Evolutionary conservation across 2,113 vertebrate species (phyloP).

Genomic region (Notiomystis cincta): DNA sequence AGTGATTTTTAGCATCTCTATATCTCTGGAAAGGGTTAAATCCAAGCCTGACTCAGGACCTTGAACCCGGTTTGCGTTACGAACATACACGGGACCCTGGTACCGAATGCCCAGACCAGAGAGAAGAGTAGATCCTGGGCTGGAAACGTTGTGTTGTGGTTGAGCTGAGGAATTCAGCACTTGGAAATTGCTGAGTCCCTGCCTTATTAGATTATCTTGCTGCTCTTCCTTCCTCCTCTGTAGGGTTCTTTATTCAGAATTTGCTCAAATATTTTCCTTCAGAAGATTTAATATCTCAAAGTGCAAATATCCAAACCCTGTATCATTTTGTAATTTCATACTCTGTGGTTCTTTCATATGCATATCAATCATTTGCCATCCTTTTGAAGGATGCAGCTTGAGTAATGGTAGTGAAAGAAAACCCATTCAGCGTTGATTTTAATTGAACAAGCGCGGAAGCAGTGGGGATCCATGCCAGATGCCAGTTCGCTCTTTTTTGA

Average conservation of each 20-base stretch:
- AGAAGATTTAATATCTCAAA: constrained; percentile 52
- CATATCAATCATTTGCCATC: constrained; percentile 56
- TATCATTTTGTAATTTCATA: constrained; percentile 61
- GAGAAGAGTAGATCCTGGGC: not conserved
- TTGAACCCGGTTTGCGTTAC: not conserved
- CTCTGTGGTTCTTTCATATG: constrained; percentile 53
- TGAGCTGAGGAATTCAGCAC: not conserved
- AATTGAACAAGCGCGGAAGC: constrained; percentile 20
- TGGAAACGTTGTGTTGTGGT: not conserved
- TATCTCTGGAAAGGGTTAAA: not conserved
- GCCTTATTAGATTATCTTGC: constrained; percentile 15
- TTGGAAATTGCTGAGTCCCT: not conserved
- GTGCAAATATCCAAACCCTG: constrained; percentile 60
- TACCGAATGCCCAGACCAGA: accelerated
- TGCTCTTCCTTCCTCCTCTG: constrained; percentile 8
- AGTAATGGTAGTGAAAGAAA: constrained; percentile 47
- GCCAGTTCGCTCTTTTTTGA: not conserved
- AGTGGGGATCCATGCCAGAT: constrained; percentile 9
- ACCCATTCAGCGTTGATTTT: constrained; percentile 49
- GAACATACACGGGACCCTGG: not conserved
- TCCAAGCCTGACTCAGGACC: not conserved
- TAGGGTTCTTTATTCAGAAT: constrained; percentile 27
- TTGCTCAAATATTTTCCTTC: constrained; percentile 58
- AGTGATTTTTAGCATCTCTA: not conserved
- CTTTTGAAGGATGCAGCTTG: constrained; percentile 59